Evolutionary conservation across 2,888 invertebrate species (phyloP).

Genomic region (Eledone cirrhosa): DNA sequence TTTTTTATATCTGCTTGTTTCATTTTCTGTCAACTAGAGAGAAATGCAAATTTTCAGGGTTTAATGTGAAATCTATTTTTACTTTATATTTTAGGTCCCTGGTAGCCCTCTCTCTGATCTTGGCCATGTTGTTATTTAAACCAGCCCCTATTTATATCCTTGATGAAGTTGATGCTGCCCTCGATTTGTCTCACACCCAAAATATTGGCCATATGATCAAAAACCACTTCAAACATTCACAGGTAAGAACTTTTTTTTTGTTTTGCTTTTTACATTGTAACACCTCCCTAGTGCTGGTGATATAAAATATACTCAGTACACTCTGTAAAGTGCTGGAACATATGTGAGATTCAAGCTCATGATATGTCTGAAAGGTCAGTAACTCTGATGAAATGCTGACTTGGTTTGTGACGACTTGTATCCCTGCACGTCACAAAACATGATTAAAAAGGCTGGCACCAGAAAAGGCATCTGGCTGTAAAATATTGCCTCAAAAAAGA

Average conservation of each 20-base stretch:
- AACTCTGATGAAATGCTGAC: too few species aligned
- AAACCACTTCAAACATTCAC: slow-evolving; percentile 86
- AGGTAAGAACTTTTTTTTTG: slow-evolving; percentile 69
- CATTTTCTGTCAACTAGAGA: background rate
- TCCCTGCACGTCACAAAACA: too few species aligned
- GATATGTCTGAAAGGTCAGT: too few species aligned
- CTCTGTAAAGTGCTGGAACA: too few species aligned
- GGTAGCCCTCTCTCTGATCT: slow-evolving; percentile 92
- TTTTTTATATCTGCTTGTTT: background rate
- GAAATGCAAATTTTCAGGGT: too few species aligned
- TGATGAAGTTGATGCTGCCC: slow-evolving; percentile 98
- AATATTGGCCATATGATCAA: slow-evolving; percentile 97
- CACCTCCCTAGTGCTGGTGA: too few species aligned
- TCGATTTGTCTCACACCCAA: slow-evolving; percentile 97
- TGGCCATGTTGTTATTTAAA: slow-evolving; percentile 95
- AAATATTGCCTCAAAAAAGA: too few species aligned
- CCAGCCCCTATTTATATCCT: slow-evolving; percentile 98
- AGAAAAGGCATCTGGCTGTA: too few species aligned
- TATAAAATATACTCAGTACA: too few species aligned
- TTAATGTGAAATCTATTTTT: background rate
- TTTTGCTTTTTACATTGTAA: background rate
- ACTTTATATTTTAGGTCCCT: slow-evolving; percentile 71
- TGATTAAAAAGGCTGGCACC: too few species aligned
- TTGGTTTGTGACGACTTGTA: too few species aligned
- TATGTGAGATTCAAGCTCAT: too few species aligned